Evolutionary conservation across 1,140 invertebrate genomes (phyloP).

Genomic region (Trinorchestia longiramus): DNA sequence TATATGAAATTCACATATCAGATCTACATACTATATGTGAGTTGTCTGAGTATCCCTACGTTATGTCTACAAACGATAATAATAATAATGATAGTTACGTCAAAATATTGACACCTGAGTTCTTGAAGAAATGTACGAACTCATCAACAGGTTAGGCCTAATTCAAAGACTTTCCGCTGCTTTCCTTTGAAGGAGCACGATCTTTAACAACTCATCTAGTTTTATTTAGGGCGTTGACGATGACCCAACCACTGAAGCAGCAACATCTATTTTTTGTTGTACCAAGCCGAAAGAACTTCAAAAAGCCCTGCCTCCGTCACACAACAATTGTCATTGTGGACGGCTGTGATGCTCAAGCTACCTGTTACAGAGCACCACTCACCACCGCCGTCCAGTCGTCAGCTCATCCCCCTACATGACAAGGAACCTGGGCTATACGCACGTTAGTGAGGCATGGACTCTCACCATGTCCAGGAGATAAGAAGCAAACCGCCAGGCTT

Average conservation of each 20-base stretch:
- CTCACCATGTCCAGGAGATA: neutral
- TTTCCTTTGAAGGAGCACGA: neutral
- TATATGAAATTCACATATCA: neutral
- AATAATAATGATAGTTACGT: neutral
- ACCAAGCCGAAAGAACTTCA: neutral
- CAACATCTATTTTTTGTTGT: neutral
- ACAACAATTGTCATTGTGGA: neutral
- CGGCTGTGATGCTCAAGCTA: neutral
- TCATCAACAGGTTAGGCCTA: neutral
- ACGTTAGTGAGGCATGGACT: neutral
- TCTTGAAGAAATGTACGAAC: neutral
- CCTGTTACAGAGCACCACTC: neutral
- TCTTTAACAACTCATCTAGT: neutral
- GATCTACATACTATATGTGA: neutral
- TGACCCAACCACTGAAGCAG: neutral
- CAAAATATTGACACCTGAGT: neutral
- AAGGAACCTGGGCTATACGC: neutral
- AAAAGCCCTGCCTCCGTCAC: neutral
- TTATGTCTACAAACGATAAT: neutral
- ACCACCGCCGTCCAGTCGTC: neutral
- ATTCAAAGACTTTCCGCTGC: neutral
- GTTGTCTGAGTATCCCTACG: neutral
- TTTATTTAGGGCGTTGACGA: neutral
- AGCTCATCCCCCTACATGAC: neutral
- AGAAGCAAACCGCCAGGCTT: neutral